Evolutionary conservation across 2,888 invertebrate species (phyloP).

Genomic region (Pterostichus niger): DNA sequence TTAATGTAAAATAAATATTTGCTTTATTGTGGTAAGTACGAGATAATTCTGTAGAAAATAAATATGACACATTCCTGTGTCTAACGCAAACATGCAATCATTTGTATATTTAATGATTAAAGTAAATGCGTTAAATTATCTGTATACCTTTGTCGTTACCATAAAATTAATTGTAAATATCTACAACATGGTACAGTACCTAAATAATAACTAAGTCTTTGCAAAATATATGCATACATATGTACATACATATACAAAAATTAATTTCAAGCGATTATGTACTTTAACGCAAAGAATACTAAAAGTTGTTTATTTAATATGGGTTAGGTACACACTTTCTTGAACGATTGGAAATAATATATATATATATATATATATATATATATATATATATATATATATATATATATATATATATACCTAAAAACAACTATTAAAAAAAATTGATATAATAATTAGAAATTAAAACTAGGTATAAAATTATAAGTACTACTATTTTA

Average conservation of each 20-base stretch:
- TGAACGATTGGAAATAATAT: too few relatives aligned
- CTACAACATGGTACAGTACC: conserved; percentile 13
- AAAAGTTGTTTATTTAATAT: neutral
- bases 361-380: too few relatives aligned
- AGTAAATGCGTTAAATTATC: conserved; percentile 44
- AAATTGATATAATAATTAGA: too few relatives aligned
- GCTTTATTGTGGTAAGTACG: conserved; percentile 46
- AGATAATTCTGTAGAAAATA: conserved; percentile 48
- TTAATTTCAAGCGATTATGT: conserved; percentile 36
- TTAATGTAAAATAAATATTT: conserved; percentile 44
- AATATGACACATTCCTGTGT: conserved; percentile 45
- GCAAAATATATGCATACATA: conserved; percentile 3
- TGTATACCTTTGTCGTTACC: conserved; percentile 37
- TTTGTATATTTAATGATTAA: conserved; percentile 46
- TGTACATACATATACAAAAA: conserved; percentile 4
- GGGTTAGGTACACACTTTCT: too few relatives aligned
- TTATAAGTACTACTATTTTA: too few relatives aligned
- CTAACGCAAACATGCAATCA: conserved; percentile 33
- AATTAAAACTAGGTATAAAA: too few relatives aligned
- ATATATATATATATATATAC: too few relatives aligned
- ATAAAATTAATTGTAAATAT: conserved; percentile 51
- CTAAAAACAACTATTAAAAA: too few relatives aligned
- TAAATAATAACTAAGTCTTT: conserved; percentile 18
- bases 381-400: too few relatives aligned
- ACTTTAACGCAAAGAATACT: neutral